These are phyloP conservation scores for Alsophila aescularia DNA, from an alignment of 2,888 invertebrate genomes.

Conservation along the genomic window DNA sequence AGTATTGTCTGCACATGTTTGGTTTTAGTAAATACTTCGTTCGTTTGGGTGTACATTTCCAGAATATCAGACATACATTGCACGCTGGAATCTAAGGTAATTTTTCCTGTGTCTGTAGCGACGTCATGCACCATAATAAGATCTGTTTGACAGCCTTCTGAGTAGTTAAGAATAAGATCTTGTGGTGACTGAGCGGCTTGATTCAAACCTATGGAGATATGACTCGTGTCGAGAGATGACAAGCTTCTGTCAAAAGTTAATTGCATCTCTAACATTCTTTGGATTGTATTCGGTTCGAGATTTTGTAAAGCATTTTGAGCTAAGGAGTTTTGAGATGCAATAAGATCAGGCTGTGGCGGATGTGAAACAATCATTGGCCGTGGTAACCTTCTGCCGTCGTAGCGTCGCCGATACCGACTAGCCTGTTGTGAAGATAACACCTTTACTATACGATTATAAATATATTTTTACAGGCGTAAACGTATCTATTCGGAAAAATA, in stretches of 20 bases:
- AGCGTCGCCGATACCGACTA: conserved; percentile 75
- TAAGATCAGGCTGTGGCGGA: conserved; percentile 64
- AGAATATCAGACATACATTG: conserved; percentile 62
- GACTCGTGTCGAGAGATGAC: conserved; percentile 64
- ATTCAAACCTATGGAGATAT: conserved; percentile 69
- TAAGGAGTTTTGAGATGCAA: conserved; percentile 44
- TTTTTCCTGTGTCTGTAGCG: conserved; percentile 69
- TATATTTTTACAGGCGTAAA: conserved; percentile 26
- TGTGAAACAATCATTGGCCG: conserved; percentile 58
- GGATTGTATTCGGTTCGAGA: conserved; percentile 61
- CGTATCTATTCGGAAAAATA: conserved; percentile 34
- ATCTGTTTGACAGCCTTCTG: conserved; percentile 77
- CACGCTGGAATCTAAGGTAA: conserved; percentile 68
- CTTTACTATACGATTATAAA: conserved; percentile 29
- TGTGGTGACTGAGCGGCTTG: conserved; percentile 70
- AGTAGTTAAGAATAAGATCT: conserved; percentile 63
- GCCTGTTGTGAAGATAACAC: conserved; percentile 78
- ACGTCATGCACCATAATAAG: conserved; percentile 67
- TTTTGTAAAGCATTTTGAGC: conserved; percentile 50
- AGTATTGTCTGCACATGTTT: conserved; percentile 67
- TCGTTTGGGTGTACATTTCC: conserved; percentile 75
- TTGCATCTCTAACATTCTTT: conserved; percentile 76
- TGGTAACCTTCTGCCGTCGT: conserved; percentile 64
- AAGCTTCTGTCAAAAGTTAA: conserved; percentile 70
- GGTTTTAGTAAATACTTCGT: conserved; percentile 64